phyloP scores from a whole-genome alignment of 2,888 invertebrate species.

The Pogonocherus hispidulus region DNA sequence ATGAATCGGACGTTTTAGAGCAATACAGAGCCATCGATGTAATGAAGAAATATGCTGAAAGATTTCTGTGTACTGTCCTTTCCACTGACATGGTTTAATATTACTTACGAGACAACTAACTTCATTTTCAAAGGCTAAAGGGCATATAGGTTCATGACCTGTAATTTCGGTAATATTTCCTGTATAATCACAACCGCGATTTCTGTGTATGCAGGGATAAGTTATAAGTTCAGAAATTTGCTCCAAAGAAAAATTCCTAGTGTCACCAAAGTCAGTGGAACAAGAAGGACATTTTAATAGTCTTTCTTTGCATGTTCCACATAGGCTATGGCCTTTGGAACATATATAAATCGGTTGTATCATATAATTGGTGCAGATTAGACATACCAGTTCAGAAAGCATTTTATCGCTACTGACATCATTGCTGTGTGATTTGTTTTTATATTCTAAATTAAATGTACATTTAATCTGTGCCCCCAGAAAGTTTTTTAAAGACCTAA shows the following conservation, averaged over 20 bases:
- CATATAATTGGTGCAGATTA: conserved; percentile 41
- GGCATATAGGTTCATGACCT: background rate
- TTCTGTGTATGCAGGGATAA: no score
- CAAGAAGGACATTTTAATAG: conserved; percentile 40
- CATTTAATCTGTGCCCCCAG: background rate
- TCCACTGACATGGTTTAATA: background rate
- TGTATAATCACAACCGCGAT: no score
- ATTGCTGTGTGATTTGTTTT: conserved; percentile 12
- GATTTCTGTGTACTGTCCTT: background rate
- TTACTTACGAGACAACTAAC: background rate
- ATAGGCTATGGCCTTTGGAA: conserved; percentile 39
- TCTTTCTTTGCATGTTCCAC: conserved; percentile 34
- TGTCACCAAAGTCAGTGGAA: conserved; percentile 21
- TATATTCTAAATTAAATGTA: background rate
- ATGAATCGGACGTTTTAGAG: background rate
- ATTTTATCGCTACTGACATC: conserved; percentile 19
- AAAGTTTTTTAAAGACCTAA: background rate
- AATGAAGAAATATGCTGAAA: background rate
- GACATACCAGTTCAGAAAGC: conserved; percentile 37
- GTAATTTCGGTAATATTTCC: no score
- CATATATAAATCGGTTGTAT: conserved; percentile 39
- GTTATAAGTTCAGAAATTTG: no score
- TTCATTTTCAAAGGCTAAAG: background rate
- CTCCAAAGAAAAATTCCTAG: conserved; percentile 43
- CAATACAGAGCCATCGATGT: background rate